These are phyloP conservation scores for Oncorhynchus masou DNA, from an alignment of 2,113 vertebrate species.

Conservation along the genomic window DNA sequence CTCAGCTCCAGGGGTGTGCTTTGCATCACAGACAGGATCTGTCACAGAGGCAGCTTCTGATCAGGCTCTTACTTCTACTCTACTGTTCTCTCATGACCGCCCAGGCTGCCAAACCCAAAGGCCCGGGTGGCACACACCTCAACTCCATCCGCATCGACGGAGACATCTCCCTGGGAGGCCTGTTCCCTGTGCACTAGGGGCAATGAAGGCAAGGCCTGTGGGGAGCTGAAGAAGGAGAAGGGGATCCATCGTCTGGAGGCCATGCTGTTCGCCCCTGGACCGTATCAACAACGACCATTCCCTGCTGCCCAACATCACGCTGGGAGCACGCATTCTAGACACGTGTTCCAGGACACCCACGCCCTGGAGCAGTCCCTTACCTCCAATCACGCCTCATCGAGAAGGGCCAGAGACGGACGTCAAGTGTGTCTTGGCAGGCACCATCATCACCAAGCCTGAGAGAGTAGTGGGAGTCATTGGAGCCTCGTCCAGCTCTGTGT, in stretches of 20 bases:
- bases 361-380: no score
- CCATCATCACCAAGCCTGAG: no score
- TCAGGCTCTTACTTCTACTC: slow-evolving; percentile 59
- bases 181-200: slow-evolving; percentile 95
- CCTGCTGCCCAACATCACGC: slow-evolving; percentile 94
- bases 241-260: slow-evolving; percentile 87
- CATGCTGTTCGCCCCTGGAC: slow-evolving; percentile 74
- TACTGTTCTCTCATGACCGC: slow-evolving; percentile 69
- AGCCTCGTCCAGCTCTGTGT: slow-evolving; percentile 94
- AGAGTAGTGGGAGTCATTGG: slow-evolving; percentile 93
- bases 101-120: slow-evolving; percentile 84
- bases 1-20: slow-evolving; percentile 37
- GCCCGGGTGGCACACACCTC: slow-evolving; percentile 88
- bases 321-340: slow-evolving; percentile 88
- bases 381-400: no score
- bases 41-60: slow-evolving; percentile 30
- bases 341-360: no score
- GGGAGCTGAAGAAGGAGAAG: slow-evolving; percentile 97
- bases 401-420: no score
- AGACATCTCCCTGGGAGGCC: slow-evolving; percentile 94
- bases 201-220: slow-evolving; percentile 90
- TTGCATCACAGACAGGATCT: slow-evolving; percentile 29
- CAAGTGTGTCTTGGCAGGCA: no score
- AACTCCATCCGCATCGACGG: slow-evolving; percentile 98
- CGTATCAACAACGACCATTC: slow-evolving; percentile 97